Percentiles rank a stretch among this genome's conserved stretches.
phyloP scores from a whole-genome alignment of 2,888 invertebrate genomes.

The Ectobius pallidus region DNA sequence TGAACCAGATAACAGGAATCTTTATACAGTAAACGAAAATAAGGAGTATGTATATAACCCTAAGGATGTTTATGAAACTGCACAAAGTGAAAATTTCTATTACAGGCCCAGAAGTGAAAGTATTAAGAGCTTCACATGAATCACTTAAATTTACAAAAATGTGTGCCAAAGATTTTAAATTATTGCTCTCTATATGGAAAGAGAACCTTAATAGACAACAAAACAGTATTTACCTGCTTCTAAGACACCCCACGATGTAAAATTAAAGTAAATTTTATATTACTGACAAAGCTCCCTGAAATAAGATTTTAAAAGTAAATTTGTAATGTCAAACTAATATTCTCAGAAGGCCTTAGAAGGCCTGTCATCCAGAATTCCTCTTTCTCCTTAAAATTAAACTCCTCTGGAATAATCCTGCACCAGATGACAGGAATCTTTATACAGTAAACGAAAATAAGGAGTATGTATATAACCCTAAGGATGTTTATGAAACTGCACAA shows the following conservation, averaged over 20 bases:
- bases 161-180: background rate
- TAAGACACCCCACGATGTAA: too few relatives aligned
- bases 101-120: background rate
- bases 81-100: background rate
- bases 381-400: too few relatives aligned
- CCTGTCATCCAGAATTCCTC: too few relatives aligned
- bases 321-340: too few relatives aligned
- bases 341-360: too few relatives aligned
- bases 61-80: background rate
- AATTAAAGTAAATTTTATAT: too few relatives aligned
- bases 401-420: too few relatives aligned
- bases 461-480: background rate
- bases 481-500: constrained; percentile 6
- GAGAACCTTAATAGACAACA: too few relatives aligned
- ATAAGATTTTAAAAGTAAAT: too few relatives aligned
- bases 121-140: background rate
- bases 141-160: background rate
- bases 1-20: constrained; percentile 14
- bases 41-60: background rate
- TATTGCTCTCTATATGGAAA: too few relatives aligned
- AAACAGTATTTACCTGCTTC: too few relatives aligned
- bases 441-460: background rate
- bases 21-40: constrained; percentile 1
- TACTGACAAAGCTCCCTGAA: too few relatives aligned
- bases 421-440: constrained; percentile 17